A percentile compares a stretch with the other conserved stretches of the same genome.
Conservation (phyloP, 2,113 vertebrate species). For the Calonectris borealis region DNA sequence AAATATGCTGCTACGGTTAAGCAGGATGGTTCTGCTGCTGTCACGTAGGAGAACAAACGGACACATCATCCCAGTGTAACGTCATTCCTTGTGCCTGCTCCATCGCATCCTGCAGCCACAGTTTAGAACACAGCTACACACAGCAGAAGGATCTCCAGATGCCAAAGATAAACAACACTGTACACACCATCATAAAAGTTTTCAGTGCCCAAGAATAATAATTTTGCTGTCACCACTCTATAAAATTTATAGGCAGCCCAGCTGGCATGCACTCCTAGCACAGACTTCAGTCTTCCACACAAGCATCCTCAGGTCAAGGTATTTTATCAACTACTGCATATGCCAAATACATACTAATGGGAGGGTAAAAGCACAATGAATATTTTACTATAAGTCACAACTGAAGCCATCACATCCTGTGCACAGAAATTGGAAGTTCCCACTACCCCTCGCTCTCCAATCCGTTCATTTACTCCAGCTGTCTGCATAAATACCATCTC, state of each 20-base stretch:
- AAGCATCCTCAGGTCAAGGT: neutral
- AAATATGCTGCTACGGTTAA: neutral
- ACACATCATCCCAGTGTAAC: neutral
- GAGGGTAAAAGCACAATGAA: neutral
- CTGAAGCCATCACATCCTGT: neutral
- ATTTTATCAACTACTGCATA: neutral
- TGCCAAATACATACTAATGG: neutral
- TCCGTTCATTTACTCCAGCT: neutral
- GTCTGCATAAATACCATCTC: neutral
- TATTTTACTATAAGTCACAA: neutral
- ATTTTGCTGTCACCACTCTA: neutral
- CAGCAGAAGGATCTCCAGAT: neutral
- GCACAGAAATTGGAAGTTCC: neutral
- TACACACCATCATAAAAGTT: neutral
- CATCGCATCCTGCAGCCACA: neutral
- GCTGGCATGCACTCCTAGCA: neutral
- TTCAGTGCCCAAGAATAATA: neutral
- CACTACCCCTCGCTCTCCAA: neutral
- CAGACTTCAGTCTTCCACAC: neutral
- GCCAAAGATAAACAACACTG: neutral
- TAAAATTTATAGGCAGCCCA: neutral
- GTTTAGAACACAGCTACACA: neutral
- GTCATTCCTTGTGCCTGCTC: neutral
- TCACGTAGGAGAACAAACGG: neutral
- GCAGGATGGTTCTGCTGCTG: neutral